Percentiles rank a stretch among this genome's conserved stretches.
These are phyloP conservation scores for Ectemnius continuus DNA, from an alignment of 2,888 invertebrate genomes.

Conservation along the genomic window DNA sequence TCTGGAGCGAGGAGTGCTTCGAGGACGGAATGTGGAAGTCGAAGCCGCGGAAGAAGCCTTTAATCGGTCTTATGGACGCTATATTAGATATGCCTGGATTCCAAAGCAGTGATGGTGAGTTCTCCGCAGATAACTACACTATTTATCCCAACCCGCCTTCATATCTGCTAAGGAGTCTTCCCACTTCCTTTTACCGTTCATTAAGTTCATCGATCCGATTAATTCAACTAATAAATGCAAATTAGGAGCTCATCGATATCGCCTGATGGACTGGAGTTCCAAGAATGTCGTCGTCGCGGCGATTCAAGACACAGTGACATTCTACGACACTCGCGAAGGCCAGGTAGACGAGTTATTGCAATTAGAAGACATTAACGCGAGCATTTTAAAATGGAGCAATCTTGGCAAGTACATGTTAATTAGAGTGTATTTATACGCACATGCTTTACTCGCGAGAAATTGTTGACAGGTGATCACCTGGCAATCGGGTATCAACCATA, in stretches of 20 bases:
- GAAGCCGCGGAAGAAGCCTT: constrained; percentile 45
- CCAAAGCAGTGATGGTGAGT: constrained; percentile 27
- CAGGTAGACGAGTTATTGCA: background rate
- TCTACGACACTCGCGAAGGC: constrained; percentile 40
- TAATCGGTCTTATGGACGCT: constrained; percentile 39
- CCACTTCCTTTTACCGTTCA: too few relatives aligned
- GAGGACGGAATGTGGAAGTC: constrained; percentile 54
- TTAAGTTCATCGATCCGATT: background rate
- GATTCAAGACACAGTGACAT: constrained; percentile 22
- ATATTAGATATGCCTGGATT: constrained; percentile 44
- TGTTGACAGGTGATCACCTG: constrained; percentile 44
- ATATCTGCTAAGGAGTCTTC: too few relatives aligned
- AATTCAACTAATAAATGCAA: background rate
- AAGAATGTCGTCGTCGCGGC: constrained; percentile 56
- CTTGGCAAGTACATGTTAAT: constrained; percentile 42
- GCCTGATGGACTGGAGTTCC: constrained; percentile 67
- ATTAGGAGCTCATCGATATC: background rate
- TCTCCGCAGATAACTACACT: background rate
- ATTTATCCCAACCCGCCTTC: too few relatives aligned
- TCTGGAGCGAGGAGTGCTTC: constrained; percentile 26
- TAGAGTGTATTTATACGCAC: background rate
- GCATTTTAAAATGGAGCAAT: constrained; percentile 63
- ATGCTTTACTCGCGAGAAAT: background rate
- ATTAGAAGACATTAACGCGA: constrained; percentile 20
- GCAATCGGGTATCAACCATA: constrained; percentile 31